phyloP scores from a whole-genome alignment of 2,888 invertebrate species.

The Caradrina kadenii region DNA sequence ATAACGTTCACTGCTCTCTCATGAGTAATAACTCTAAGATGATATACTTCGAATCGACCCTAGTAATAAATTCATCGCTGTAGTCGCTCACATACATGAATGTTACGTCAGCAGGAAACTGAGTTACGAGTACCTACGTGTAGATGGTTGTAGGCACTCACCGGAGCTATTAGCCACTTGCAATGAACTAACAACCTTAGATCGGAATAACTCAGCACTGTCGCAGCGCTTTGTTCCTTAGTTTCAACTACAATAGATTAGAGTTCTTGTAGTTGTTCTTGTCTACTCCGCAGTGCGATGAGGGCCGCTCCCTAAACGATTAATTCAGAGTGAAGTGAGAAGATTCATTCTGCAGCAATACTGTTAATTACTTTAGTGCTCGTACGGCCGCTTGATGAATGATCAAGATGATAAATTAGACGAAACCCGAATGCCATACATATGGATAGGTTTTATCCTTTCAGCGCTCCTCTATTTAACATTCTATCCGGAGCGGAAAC shows the following conservation, averaged over 20 bases:
- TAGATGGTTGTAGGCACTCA: constrained; percentile 45
- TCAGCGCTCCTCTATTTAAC: constrained; percentile 38
- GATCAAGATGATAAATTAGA: constrained; percentile 68
- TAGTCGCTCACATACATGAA: constrained; percentile 43
- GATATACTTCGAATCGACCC: constrained; percentile 45
- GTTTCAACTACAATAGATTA: constrained; percentile 69
- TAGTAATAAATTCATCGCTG: constrained; percentile 58
- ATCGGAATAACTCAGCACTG: constrained; percentile 56
- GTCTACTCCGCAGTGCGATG: constrained; percentile 51
- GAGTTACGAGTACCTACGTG: constrained; percentile 48
- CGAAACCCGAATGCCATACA: constrained; percentile 52
- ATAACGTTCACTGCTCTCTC: constrained; percentile 55
- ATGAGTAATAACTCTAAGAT: constrained; percentile 55
- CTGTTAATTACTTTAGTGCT: constrained; percentile 71
- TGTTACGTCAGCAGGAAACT: constrained; percentile 59
- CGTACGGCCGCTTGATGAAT: constrained; percentile 70
- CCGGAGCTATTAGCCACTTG: constrained; percentile 58
- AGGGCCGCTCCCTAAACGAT: constrained; percentile 68
- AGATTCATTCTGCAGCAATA: constrained; percentile 61
- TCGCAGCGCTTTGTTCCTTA: constrained; percentile 53
- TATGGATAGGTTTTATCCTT: constrained; percentile 50
- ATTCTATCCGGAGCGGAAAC: constrained; percentile 22
- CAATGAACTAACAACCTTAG: constrained; percentile 62
- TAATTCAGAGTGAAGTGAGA: constrained; percentile 69
- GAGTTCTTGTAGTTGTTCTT: constrained; percentile 70